Percentiles rank a stretch among this genome's conserved stretches.
phyloP scores from a whole-genome alignment of 2,797 vertebrate species.

The Leuciscus waleckii region DNA sequence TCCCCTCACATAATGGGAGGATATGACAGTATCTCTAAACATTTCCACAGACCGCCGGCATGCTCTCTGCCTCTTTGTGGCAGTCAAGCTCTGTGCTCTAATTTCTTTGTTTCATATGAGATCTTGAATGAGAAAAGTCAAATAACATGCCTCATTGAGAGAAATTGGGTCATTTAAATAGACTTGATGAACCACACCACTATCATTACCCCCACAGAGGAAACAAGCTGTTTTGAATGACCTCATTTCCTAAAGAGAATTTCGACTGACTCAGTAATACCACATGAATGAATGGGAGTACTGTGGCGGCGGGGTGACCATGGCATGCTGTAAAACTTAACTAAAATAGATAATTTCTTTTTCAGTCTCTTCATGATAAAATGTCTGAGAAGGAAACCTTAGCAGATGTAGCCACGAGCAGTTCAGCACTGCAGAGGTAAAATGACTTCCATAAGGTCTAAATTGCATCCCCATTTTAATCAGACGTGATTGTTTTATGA shows the following conservation, averaged over 20 bases:
- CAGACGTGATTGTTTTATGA: background rate
- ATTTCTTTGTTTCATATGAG: background rate
- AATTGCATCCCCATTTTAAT: background rate
- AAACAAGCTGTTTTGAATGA: constrained; percentile 36
- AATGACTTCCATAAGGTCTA: constrained; percentile 26
- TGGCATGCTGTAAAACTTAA: constrained; percentile 13
- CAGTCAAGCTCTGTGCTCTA: background rate
- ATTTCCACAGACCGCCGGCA: constrained; percentile 32
- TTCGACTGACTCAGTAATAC: constrained; percentile 43
- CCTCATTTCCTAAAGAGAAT: constrained; percentile 31
- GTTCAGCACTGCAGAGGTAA: constrained; percentile 87
- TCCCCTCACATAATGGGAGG: constrained; percentile 45
- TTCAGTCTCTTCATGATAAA: constrained; percentile 83
- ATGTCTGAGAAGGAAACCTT: constrained; percentile 82
- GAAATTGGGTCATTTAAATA: background rate
- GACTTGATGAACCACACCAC: constrained; percentile 3
- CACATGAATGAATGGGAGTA: constrained; percentile 30
- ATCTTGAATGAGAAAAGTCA: constrained; percentile 7
- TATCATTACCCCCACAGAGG: constrained; percentile 16
- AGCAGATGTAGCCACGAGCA: constrained; percentile 81
- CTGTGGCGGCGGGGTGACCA: background rate
- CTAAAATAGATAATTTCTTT: constrained; percentile 28
- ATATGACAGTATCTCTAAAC: constrained; percentile 44
- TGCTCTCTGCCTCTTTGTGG: background rate
- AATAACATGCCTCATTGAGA: constrained; percentile 27